These are phyloP conservation scores for Marronus borbonicus DNA, from an alignment of 2,888 invertebrate species.

Conservation along the genomic window DNA sequence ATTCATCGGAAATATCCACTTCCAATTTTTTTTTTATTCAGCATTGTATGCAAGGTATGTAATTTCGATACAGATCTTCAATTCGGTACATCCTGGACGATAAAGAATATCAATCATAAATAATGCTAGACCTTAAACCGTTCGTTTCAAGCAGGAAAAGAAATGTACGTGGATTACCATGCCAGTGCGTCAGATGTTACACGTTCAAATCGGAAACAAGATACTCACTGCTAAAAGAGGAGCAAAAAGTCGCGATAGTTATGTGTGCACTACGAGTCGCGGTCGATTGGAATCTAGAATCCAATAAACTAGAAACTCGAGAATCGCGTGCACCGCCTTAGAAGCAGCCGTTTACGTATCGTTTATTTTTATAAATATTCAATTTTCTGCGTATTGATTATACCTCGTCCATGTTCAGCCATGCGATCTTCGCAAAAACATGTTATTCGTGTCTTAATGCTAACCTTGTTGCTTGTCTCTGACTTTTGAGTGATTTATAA, in stretches of 20 bases:
- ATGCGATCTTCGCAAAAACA: background rate
- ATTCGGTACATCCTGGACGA: background rate
- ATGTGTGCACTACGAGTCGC: slow-evolving; percentile 27
- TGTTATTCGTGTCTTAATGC: background rate
- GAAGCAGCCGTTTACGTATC: slow-evolving; percentile 40
- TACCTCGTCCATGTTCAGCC: slow-evolving; percentile 23
- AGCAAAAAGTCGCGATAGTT: slow-evolving; percentile 23
- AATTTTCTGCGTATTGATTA: slow-evolving; percentile 53
- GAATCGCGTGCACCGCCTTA: slow-evolving; percentile 47
- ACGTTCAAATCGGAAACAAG: slow-evolving; percentile 25
- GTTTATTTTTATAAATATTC: slow-evolving; percentile 55
- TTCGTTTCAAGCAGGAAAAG: slow-evolving; percentile 13
- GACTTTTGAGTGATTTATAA: no score
- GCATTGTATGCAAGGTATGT: no score
- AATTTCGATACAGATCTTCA: no score
- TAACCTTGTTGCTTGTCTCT: no score
- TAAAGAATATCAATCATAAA: slow-evolving; percentile 1
- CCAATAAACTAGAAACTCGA: slow-evolving; percentile 45
- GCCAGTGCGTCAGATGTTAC: slow-evolving; percentile 12
- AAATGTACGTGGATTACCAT: slow-evolving; percentile 2
- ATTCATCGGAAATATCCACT: no score
- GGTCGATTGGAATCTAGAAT: slow-evolving; percentile 46
- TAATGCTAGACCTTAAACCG: background rate
- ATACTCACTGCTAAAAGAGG: slow-evolving; percentile 11
- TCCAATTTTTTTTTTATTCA: no score